Base-by-base conservation (phyloP, 2,888 invertebrate species). In the Bombylius major region DNA sequence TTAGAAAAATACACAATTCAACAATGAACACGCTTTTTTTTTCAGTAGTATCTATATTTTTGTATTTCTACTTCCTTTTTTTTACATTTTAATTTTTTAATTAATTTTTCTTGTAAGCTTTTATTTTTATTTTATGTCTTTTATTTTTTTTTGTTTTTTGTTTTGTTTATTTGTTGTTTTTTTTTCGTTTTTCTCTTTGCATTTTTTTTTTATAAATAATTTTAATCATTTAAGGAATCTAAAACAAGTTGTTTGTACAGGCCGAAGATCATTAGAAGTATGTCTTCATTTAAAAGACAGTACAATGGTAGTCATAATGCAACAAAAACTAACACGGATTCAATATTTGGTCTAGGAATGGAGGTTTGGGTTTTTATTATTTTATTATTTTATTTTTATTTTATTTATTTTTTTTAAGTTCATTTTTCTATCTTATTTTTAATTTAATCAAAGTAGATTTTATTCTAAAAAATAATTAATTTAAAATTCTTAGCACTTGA, bases 231-330 rank as follows among this genome's bases (percentile, higher is more conserved):
- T 59, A 61, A 60, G 58, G 59, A 59, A 61, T 68, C 64, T 66
- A 69, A 68, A 69, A 69, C 69, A 60, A 67, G 70, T 58, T 67
- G 70, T 61, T 65, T 70, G 60, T 65, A 67, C 62, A 70, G 69
- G 57, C 72, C 73, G 59, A 70, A 70, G 62, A 70, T 72, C 61
- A 65, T 72, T 66, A 70, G 72, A 62, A 64, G 71, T 58, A 61
- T 71, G 62, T 72, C 71, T 63, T 66, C 69, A 56, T 68, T 70
- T 59, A 69, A 66, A 55, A 49, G 54, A 31, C 53, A 56, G 39
- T 47, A 54, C 39, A 55, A 50, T 55, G 67, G 68, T 60, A 64
- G 65, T 63, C 63, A 65, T 61, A 63, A 64, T 32, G 23, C 50
- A 42, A 42, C 39, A 61, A 52, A 59, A 56, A 69, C 67, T 71